A percentile compares a stretch with the other conserved stretches of the same genome.
phyloP scores from a whole-genome alignment of 2,113 vertebrate species.

The Etia nguti region DNA sequence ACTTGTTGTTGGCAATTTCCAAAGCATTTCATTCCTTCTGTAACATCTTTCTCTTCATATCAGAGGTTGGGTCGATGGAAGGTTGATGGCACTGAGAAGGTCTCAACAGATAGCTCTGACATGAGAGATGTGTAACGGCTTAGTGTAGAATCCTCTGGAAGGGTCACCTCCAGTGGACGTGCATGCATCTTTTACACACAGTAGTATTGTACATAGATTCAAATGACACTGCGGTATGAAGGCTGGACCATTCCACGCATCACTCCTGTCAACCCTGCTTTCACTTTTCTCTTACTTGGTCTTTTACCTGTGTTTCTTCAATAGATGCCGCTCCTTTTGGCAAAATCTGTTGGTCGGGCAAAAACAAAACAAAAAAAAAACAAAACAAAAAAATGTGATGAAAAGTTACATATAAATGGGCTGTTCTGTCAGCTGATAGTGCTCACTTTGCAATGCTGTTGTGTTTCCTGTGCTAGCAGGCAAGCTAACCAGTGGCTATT shows the following conservation, averaged over 20 bases:
- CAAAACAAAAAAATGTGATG: slow-evolving; percentile 12
- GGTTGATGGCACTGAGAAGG: neutral
- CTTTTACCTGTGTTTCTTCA: slow-evolving; percentile 57
- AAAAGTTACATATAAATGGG: slow-evolving; percentile 50
- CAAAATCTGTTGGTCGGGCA: slow-evolving; percentile 46
- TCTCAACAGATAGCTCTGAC: neutral
- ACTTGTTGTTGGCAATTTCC: slow-evolving; percentile 47
- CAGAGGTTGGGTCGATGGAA: neutral
- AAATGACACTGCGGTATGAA: slow-evolving; percentile 44
- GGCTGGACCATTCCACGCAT: slow-evolving; percentile 57
- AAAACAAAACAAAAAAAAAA: slow-evolving; percentile 17
- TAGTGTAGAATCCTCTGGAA: slow-evolving; percentile 40
- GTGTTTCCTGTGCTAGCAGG: slow-evolving; percentile 62
- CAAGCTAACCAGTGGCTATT: slow-evolving; percentile 65
- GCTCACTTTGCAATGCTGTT: slow-evolving; percentile 64
- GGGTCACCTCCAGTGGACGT: slow-evolving; percentile 45
- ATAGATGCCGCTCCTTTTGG: slow-evolving; percentile 37
- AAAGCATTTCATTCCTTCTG: slow-evolving; percentile 51
- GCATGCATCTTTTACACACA: slow-evolving; percentile 64
- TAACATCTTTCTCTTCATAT: slow-evolving; percentile 25
- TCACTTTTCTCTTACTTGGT: slow-evolving; percentile 50
- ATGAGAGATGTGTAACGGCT: slow-evolving; percentile 2
- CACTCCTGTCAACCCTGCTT: slow-evolving; percentile 70
- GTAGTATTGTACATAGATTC: slow-evolving; percentile 66
- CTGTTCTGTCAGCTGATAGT: slow-evolving; percentile 59